phyloP scores from a whole-genome alignment of 2,888 invertebrate genomes.

The Spodoptera exigua region DNA sequence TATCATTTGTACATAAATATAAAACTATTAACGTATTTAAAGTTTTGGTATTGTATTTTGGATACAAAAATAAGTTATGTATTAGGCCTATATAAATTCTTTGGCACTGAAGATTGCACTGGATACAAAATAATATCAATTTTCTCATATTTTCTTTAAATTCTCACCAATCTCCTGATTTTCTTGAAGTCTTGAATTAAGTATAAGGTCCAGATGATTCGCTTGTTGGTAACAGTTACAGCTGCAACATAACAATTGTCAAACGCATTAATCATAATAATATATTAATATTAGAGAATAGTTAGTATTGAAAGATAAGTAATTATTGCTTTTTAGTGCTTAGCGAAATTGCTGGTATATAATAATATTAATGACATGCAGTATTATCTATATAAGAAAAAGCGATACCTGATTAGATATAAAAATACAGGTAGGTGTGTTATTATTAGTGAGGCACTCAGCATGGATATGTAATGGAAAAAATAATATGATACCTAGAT shows the following conservation, averaged over 20 bases:
- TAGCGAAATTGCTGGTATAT: too few species aligned
- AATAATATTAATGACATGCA: too few species aligned
- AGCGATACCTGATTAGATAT: too few species aligned
- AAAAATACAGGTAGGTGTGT: too few species aligned
- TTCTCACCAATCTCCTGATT: slow-evolving; percentile 52
- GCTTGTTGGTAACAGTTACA: slow-evolving; percentile 60
- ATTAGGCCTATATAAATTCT: slow-evolving; percentile 45
- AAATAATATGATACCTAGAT: too few species aligned
- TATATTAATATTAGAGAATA: neutral
- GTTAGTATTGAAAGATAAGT: too few species aligned
- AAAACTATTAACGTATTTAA: neutral
- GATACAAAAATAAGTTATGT: slow-evolving; percentile 24
- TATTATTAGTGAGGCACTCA: too few species aligned
- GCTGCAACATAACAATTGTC: slow-evolving; percentile 68
- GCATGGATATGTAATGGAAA: too few species aligned
- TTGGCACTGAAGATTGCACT: slow-evolving; percentile 55
- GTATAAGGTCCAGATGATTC: slow-evolving; percentile 68
- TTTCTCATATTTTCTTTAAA: slow-evolving; percentile 35
- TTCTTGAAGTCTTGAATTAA: slow-evolving; percentile 67
- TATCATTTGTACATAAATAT: neutral
- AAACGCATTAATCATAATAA: slow-evolving; percentile 17
- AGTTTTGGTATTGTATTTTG: neutral
- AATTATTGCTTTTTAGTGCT: too few species aligned
- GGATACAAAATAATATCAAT: slow-evolving; percentile 42
- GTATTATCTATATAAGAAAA: too few species aligned